phyloP scores from a whole-genome alignment of 1,140 invertebrate species.

The Ceratoteleas bidentatus region DNA sequence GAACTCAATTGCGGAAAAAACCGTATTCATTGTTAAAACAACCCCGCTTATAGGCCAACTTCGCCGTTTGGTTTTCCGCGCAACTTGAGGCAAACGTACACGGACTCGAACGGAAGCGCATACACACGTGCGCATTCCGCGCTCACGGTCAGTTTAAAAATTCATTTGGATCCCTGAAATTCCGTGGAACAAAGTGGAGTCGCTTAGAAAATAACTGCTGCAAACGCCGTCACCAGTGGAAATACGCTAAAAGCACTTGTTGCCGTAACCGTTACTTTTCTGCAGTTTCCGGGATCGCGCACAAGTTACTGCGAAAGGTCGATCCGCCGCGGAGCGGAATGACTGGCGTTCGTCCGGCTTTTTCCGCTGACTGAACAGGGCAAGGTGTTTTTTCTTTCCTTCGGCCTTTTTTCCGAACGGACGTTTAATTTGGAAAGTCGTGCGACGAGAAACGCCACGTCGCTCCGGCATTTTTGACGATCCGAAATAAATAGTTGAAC shows the following conservation, averaged over 20 bases:
- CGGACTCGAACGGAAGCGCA: neutral
- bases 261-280: constrained; percentile 57
- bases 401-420: neutral
- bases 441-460: neutral
- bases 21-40: constrained; percentile 28
- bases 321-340: constrained; percentile 20
- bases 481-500: constrained; percentile 3
- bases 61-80: constrained; percentile 22
- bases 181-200: constrained; percentile 42
- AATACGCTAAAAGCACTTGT: constrained; percentile 61
- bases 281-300: constrained; percentile 26
- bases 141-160: constrained; percentile 49
- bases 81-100: constrained; percentile 5
- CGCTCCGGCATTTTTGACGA: too few species aligned
- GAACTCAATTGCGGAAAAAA: constrained; percentile 23
- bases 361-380: constrained; percentile 1
- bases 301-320: constrained; percentile 27
- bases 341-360: constrained; percentile 15
- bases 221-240: constrained; percentile 41
- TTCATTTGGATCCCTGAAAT: constrained; percentile 50
- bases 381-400: neutral
- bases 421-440: neutral
- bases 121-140: neutral
- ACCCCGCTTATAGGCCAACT: constrained; percentile 26
- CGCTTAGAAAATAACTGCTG: constrained; percentile 53